Conservation (phyloP, 2,888 invertebrate genomes). For the Ptilodon capucinus region DNA sequence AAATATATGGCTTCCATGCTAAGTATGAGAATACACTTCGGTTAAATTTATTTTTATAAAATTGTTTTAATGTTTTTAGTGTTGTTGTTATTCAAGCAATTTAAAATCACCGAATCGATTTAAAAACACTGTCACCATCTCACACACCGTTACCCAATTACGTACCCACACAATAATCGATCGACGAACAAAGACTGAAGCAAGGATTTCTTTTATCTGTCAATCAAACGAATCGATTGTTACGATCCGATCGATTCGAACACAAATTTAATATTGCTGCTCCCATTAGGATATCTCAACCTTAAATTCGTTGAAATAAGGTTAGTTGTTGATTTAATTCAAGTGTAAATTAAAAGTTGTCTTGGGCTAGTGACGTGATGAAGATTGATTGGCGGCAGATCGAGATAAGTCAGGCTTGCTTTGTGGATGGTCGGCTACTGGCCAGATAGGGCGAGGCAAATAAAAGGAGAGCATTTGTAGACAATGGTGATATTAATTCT, state of each 20-base stretch:
- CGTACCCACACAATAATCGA: constrained; percentile 59
- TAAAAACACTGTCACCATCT: constrained; percentile 25
- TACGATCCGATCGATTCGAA: constrained; percentile 47
- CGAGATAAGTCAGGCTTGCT: constrained; percentile 62
- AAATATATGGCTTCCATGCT: too few relatives aligned
- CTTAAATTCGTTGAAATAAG: constrained; percentile 3
- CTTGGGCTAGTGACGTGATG: constrained; percentile 38
- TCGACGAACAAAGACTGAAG: constrained; percentile 57
- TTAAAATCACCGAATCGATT: neutral
- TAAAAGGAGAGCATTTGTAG: constrained; percentile 37
- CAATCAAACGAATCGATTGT: constrained; percentile 70
- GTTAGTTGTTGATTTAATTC: neutral
- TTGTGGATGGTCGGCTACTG: constrained; percentile 61
- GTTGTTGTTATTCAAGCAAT: neutral
- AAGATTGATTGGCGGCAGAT: constrained; percentile 66
- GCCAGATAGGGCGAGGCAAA: constrained; percentile 39
- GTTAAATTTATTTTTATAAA: neutral
- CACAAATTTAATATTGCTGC: constrained; percentile 9
- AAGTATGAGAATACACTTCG: too few relatives aligned
- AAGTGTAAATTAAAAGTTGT: constrained; percentile 15
- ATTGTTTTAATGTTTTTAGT: neutral
- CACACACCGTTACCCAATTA: constrained; percentile 57
- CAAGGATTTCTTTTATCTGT: constrained; percentile 70
- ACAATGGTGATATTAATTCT: constrained; percentile 37
- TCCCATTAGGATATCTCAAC: neutral